These are phyloP conservation scores for Brachylomia viminalis DNA, from an alignment of 2,888 invertebrate species.

Conservation along the genomic window DNA sequence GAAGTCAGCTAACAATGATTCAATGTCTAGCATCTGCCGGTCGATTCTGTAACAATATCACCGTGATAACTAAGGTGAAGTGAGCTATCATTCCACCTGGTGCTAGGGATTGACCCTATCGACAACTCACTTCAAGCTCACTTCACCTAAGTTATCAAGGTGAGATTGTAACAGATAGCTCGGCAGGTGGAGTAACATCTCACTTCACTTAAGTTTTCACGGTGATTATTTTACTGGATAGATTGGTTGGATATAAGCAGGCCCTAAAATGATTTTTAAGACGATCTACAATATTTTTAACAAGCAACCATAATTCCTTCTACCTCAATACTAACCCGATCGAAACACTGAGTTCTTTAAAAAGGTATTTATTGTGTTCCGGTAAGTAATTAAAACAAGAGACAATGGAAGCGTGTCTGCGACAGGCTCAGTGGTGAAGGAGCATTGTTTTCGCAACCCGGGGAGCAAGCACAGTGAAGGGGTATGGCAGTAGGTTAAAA, in stretches of 20 bases:
- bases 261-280: not conserved
- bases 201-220: not conserved
- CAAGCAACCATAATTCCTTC: slow-evolving; percentile 10
- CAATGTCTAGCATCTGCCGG: too few species aligned
- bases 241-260: not conserved
- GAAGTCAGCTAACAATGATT: not conserved
- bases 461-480: slow-evolving; percentile 16
- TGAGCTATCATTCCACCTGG: not conserved
- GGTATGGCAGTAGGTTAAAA: slow-evolving; percentile 29
- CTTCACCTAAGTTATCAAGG: too few species aligned
- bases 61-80: not conserved
- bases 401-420: slow-evolving; percentile 61
- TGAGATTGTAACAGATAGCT: too few species aligned
- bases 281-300: not conserved
- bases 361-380: slow-evolving; percentile 59
- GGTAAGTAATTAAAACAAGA: slow-evolving; percentile 69
- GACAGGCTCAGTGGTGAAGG: slow-evolving; percentile 61
- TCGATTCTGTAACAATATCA: not conserved
- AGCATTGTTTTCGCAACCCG: slow-evolving; percentile 57
- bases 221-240: not conserved
- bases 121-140: too few species aligned
- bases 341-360: slow-evolving; percentile 36
- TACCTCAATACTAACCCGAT: slow-evolving; percentile 23
- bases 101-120: too few species aligned
- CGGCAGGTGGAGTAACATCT: too few species aligned